Percentiles rank a stretch among this genome's conserved stretches.
These are phyloP conservation scores for Catamblyrhynchus diadema DNA, from an alignment of 2,797 vertebrate species.

Conservation along the genomic window DNA sequence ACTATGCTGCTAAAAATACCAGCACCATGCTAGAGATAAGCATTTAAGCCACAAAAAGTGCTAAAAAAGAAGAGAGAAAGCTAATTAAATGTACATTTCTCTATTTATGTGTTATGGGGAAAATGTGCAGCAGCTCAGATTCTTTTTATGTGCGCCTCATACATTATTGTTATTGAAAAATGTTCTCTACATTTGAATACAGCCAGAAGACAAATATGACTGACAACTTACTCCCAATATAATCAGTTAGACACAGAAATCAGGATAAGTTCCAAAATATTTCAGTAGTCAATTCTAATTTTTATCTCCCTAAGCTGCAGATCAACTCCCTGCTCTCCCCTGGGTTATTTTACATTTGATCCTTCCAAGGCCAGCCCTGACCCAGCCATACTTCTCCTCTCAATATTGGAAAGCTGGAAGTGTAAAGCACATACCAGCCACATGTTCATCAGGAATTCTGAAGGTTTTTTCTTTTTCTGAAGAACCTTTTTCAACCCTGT, in stretches of 20 bases:
- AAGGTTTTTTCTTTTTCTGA: not conserved
- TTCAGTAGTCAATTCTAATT: not conserved
- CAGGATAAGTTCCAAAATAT: not conserved
- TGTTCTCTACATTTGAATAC: not conserved
- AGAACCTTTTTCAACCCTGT: not conserved
- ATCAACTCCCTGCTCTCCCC: not conserved
- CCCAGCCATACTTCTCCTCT: not conserved
- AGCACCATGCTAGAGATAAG: not conserved
- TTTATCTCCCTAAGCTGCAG: not conserved
- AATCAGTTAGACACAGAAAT: not conserved
- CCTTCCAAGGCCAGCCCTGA: not conserved
- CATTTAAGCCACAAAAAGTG: not conserved
- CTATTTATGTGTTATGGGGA: not conserved
- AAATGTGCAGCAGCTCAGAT: not conserved
- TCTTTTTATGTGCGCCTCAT: not conserved
- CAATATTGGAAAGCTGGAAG: fast-evolving
- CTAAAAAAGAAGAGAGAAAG: not conserved
- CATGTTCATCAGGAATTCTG: fast-evolving
- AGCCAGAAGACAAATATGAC: not conserved
- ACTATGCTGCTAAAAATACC: conserved; percentile 63
- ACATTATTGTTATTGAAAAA: not conserved
- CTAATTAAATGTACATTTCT: conserved; percentile 4
- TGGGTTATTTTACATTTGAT: not conserved
- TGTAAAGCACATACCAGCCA: not conserved
- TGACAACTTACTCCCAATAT: not conserved